A percentile compares a stretch with the other conserved stretches of the same genome.
Evolutionary conservation across 2,888 invertebrate genomes (phyloP).

Genomic region (Latheticus oryzae): DNA sequence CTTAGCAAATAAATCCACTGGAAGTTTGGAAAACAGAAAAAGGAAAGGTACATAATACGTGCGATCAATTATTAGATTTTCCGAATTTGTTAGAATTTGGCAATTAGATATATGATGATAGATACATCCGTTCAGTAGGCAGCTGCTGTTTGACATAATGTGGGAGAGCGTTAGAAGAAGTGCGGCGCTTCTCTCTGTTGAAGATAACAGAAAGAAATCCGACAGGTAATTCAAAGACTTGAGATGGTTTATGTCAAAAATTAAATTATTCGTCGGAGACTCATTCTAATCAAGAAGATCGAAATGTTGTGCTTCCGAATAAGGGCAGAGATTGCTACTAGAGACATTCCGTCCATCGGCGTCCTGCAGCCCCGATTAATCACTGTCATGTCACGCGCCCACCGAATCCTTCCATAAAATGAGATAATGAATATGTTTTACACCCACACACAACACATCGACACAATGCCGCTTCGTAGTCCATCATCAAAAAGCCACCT

Average conservation of each 20-base stretch:
- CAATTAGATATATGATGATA: no score
- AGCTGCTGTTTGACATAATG: constrained; percentile 7
- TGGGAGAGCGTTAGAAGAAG: constrained; percentile 8
- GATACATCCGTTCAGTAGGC: constrained; percentile 9
- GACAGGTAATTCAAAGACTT: constrained; percentile 15
- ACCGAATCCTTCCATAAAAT: constrained; percentile 50
- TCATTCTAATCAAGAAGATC: not conserved
- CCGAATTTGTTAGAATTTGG: no score
- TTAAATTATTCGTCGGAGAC: constrained; percentile 15
- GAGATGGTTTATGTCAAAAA: constrained; percentile 18
- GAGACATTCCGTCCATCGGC: constrained; percentile 17
- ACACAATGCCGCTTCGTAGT: constrained; percentile 37
- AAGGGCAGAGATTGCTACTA: constrained; percentile 29
- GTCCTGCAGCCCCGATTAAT: constrained; percentile 47
- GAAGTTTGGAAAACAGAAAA: no score
- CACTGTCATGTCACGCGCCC: constrained; percentile 51
- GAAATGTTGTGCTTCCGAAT: constrained; percentile 15
- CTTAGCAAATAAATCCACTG: no score
- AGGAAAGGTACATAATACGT: no score
- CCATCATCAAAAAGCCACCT: constrained; percentile 32
- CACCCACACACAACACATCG: constrained; percentile 45
- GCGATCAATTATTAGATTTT: no score
- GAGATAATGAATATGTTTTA: constrained; percentile 53
- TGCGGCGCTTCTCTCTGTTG: no score
- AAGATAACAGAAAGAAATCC: constrained; percentile 1